Percentiles rank a stretch among this genome's conserved stretches.
phyloP scores from a whole-genome alignment of 2,113 vertebrate genomes.

The Leucosticte australis region DNA sequence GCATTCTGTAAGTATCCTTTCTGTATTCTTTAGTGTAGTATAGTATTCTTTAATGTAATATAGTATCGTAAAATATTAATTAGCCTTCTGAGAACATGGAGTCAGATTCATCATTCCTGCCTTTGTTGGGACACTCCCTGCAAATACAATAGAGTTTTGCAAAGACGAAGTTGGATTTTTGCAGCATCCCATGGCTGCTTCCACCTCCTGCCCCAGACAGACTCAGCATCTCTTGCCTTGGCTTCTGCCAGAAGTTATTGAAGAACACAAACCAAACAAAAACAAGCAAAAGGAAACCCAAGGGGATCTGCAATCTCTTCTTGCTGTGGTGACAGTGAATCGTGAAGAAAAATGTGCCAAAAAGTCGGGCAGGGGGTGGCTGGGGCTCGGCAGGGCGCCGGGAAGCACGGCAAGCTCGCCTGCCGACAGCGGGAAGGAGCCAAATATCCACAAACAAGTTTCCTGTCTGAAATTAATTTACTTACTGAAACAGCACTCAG shows the following conservation, averaged over 20 bases:
- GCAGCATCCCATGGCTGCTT: neutral
- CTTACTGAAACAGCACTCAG: constrained; percentile 59
- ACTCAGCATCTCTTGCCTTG: neutral
- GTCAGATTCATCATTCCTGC: too few species aligned
- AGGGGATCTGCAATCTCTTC: neutral
- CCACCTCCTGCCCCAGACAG: neutral
- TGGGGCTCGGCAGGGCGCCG: neutral
- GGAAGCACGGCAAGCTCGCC: neutral
- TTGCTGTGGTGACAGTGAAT: neutral
- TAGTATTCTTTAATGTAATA: too few species aligned
- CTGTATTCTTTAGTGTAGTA: too few species aligned
- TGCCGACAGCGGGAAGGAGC: neutral
- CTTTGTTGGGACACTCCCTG: too few species aligned
- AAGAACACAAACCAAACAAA: neutral
- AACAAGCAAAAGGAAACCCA: neutral
- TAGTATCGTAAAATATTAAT: too few species aligned
- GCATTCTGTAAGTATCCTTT: too few species aligned
- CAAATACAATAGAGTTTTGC: neutral
- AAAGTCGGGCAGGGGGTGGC: neutral
- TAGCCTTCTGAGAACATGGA: too few species aligned
- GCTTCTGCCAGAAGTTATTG: neutral
- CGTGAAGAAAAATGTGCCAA: neutral
- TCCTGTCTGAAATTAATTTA: constrained; percentile 54
- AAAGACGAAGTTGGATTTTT: neutral
- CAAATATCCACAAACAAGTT: constrained; percentile 22